Percentiles rank a stretch among this genome's conserved stretches.
Evolutionary conservation across 2,888 invertebrate genomes (phyloP).

Genomic region (Synanthedon tipuliformis): DNA sequence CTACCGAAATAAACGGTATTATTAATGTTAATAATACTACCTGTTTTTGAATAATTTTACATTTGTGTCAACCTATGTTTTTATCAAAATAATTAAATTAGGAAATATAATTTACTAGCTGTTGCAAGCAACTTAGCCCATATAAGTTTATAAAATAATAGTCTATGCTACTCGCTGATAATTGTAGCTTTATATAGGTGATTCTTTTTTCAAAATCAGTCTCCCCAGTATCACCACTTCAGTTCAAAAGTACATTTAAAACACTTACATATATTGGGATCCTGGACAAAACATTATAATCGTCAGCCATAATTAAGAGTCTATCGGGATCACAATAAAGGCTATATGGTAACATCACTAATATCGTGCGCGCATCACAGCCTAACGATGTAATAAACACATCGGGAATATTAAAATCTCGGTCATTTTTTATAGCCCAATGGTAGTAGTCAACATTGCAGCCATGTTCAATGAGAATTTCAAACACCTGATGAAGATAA

Average conservation of each 20-base stretch:
- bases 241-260: not conserved
- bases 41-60: no score
- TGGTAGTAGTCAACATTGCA: constrained; percentile 53
- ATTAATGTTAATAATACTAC: no score
- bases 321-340: constrained; percentile 46
- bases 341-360: constrained; percentile 45
- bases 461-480: constrained; percentile 45
- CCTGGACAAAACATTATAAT: constrained; percentile 26
- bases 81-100: no score
- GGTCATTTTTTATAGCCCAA: constrained; percentile 7
- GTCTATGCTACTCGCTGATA: no score
- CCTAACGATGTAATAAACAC: constrained; percentile 46
- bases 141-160: no score
- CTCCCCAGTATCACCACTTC: no score
- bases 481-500: constrained; percentile 35
- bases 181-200: no score
- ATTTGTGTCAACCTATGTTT: no score
- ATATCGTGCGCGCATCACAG: constrained; percentile 32
- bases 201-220: no score
- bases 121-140: no score
- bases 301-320: constrained; percentile 29
- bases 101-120: no score
- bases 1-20: no score
- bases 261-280: constrained; percentile 36
- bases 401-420: constrained; percentile 35